These are phyloP conservation scores for Nasonia giraulti DNA, from an alignment of 1,140 invertebrate species.

Conservation along the genomic window DNA sequence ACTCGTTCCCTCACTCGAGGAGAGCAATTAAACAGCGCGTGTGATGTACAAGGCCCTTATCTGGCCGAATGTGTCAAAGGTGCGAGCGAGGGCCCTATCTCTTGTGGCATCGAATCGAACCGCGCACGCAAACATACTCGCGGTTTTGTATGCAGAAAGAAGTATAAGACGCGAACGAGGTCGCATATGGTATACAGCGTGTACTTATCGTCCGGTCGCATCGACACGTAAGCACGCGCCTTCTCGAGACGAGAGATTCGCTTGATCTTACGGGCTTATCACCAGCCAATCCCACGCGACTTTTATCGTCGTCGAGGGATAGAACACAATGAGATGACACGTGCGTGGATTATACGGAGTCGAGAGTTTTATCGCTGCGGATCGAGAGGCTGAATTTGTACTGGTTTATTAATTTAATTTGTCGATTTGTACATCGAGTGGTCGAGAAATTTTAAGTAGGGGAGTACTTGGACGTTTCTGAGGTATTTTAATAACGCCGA, in stretches of 20 bases:
- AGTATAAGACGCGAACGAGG: too few species aligned
- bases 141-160: background rate
- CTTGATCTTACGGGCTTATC: conserved; percentile 15
- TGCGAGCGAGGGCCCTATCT: conserved; percentile 23
- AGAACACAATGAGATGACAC: background rate
- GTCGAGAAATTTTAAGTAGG: background rate
- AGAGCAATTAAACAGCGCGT: conserved; percentile 34
- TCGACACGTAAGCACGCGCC: conserved; percentile 31
- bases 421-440: background rate
- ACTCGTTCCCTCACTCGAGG: background rate
- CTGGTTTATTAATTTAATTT: background rate
- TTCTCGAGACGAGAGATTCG: background rate
- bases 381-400: background rate
- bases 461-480: background rate
- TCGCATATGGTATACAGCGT: background rate
- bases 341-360: background rate
- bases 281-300: background rate
- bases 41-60: conserved; percentile 29
- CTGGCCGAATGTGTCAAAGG: conserved; percentile 38
- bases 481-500: background rate
- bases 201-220: background rate
- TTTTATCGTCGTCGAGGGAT: background rate
- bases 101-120: conserved; percentile 13
- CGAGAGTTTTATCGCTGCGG: background rate
- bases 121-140: background rate